Evolutionary conservation across 2,113 vertebrate genomes (phyloP), one percentile per base, ranked within the genome.

Genomic region (Ptyas mucosa): DNA sequence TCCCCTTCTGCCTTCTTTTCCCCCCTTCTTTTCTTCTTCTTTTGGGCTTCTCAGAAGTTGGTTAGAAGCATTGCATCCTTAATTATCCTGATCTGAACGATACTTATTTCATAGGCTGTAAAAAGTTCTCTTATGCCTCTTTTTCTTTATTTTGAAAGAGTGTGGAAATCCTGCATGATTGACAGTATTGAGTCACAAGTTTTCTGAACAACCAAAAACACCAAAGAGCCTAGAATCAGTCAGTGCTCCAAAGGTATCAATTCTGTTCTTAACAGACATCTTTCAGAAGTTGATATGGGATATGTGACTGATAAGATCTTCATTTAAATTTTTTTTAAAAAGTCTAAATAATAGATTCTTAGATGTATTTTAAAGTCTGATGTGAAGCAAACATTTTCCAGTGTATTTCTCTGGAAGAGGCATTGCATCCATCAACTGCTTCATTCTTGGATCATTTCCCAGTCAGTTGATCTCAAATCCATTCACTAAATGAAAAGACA

Each of bases 111-210:
- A 34, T 23, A 88, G 53, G n/a, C 39, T 54, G 9, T 11, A 51
- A 34, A 58, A 5, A 10, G 20, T n/a, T 75, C 14, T 34, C 11
- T 29, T 64, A 81, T 43, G 8, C 3, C 39, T 81, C 18, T 21
- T 81, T 81, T 21, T 39, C 6, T 81, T 81, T 39, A 20, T 81
- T 81, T 81, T 81, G 34, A 43, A 75, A 75, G 18, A 18, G n/a
- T 21, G 34, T 81, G 8, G 75, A 43, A 81, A 20, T 3, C 57
- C 55, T 11, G 14, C n/a, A 0, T 81, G 89, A 9, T 92, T 53
- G 94, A 94, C 90, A 81, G 91, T 87, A 86, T 95, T 92, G 49
- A 94, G 95, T 92, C 94, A 61, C 88, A 96, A 39, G 93, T 93
- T 94, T 92, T 88, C 94, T 95, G 94, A 95, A 81, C 43, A 93